phyloP scores from a whole-genome alignment of 2,113 vertebrate species.

The Psettodes erumei region DNA sequence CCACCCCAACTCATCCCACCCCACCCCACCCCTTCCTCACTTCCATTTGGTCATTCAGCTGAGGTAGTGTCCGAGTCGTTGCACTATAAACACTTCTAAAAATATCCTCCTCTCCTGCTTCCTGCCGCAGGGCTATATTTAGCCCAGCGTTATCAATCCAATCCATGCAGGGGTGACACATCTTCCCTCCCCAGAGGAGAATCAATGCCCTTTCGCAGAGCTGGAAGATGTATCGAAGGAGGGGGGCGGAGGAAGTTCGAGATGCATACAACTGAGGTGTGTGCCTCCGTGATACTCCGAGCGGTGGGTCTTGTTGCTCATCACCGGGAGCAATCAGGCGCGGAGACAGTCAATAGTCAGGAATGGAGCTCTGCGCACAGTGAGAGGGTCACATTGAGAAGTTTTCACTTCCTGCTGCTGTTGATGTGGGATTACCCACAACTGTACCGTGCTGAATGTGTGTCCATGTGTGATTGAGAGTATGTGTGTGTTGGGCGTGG shows the following conservation, averaged over 20 bases:
- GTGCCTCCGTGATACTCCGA: conserved; percentile 31
- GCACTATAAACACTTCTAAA: conserved; percentile 80
- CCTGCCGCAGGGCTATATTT: conserved; percentile 83
- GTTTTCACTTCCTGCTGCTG: conserved; percentile 46
- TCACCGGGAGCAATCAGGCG: conserved; percentile 44
- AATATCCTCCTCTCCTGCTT: conserved; percentile 73
- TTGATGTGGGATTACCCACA: conserved; percentile 48
- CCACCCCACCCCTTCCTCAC: neutral
- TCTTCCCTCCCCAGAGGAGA: conserved; percentile 59
- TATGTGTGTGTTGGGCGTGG: neutral
- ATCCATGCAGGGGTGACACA: conserved; percentile 75
- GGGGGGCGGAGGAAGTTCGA: conserved; percentile 33
- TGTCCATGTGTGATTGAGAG: conserved; percentile 27
- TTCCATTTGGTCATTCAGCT: conserved; percentile 65
- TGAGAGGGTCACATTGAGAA: conserved; percentile 61
- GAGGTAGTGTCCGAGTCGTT: conserved; percentile 57
- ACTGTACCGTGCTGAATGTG: conserved; percentile 26
- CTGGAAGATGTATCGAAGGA: conserved; percentile 41
- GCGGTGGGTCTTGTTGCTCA: conserved; percentile 58
- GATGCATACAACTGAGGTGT: conserved; percentile 22
- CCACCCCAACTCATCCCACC: too few species aligned
- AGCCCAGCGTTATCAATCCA: conserved; percentile 80
- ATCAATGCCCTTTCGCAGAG: conserved; percentile 73
- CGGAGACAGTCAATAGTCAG: conserved; percentile 40
- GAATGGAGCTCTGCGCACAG: conserved; percentile 42